Conservation (phyloP, 2,797 vertebrate species). For the Chanos chanos region DNA sequence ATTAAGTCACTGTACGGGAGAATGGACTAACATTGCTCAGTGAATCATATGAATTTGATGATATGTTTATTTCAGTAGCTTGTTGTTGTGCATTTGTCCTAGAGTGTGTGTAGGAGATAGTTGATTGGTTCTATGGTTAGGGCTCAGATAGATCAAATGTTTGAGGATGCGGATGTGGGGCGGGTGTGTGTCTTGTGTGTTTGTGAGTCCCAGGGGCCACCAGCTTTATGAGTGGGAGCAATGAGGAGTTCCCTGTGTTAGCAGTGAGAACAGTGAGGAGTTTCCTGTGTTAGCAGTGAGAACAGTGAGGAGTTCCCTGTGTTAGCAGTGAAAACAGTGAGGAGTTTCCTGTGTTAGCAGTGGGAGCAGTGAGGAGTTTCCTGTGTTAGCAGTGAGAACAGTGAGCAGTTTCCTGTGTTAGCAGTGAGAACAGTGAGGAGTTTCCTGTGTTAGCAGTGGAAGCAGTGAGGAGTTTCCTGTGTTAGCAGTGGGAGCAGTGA, state of each 20-base stretch:
- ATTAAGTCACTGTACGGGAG: conserved; percentile 21
- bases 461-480: conserved; percentile 8
- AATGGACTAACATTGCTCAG: conserved; percentile 6
- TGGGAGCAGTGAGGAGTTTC: conserved; percentile 27
- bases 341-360: conserved; percentile 11
- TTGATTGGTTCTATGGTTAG: too few species aligned
- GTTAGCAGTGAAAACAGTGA: conserved; percentile 12
- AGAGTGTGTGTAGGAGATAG: too few species aligned
- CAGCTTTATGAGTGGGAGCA: not conserved
- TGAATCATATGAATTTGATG: conserved; percentile 33
- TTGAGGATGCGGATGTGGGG: not conserved
- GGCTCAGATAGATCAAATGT: too few species aligned
- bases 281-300: conserved; percentile 16
- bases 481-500: conserved; percentile 26
- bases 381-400: too few species aligned
- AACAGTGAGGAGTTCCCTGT: conserved; percentile 27
- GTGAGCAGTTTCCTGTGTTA: conserved; percentile 9
- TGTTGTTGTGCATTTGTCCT: too few species aligned
- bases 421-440: conserved; percentile 25
- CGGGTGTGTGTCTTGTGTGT: not conserved
- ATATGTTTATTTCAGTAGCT: conserved; percentile 10
- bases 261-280: conserved; percentile 2
- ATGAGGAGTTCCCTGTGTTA: not conserved
- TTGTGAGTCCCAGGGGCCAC: conserved; percentile 6
- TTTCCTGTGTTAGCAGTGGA: too few species aligned